These are phyloP conservation scores for Xestia ashworthii DNA, from an alignment of 2,888 invertebrate species.

Conservation along the genomic window DNA sequence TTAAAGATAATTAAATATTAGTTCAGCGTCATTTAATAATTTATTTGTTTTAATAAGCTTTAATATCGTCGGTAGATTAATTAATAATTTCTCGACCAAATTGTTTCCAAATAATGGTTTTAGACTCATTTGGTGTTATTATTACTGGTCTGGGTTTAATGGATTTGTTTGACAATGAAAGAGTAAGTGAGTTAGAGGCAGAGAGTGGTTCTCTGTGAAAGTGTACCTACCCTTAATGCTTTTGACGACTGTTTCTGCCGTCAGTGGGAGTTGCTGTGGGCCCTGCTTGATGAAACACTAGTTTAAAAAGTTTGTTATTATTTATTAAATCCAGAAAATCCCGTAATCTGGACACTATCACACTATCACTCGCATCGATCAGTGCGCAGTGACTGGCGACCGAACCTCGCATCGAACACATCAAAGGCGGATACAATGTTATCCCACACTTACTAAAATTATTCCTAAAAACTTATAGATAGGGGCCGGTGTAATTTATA, in stretches of 20 bases:
- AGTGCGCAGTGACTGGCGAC: constrained; percentile 8
- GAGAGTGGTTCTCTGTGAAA: neutral
- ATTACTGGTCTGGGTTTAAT: neutral
- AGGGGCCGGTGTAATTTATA: neutral
- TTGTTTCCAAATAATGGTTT: neutral
- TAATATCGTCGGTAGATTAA: neutral
- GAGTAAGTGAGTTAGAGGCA: neutral
- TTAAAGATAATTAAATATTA: constrained; percentile 4
- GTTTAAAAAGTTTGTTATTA: neutral
- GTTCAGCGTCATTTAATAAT: constrained; percentile 6
- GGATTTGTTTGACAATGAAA: neutral
- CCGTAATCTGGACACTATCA: neutral
- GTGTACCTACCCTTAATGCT: neutral
- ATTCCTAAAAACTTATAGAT: neutral
- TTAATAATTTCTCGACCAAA: neutral
- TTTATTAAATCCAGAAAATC: neutral
- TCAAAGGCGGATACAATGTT: neutral
- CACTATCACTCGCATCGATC: constrained; percentile 6
- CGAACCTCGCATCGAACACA: neutral
- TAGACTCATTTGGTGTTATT: neutral
- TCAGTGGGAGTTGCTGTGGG: neutral
- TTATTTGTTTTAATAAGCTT: neutral
- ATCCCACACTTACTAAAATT: neutral
- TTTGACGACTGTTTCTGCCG: neutral
- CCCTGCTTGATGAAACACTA: neutral